phyloP scores from a whole-genome alignment of 2,888 invertebrate species.

The Cyclophora albipunctata region DNA sequence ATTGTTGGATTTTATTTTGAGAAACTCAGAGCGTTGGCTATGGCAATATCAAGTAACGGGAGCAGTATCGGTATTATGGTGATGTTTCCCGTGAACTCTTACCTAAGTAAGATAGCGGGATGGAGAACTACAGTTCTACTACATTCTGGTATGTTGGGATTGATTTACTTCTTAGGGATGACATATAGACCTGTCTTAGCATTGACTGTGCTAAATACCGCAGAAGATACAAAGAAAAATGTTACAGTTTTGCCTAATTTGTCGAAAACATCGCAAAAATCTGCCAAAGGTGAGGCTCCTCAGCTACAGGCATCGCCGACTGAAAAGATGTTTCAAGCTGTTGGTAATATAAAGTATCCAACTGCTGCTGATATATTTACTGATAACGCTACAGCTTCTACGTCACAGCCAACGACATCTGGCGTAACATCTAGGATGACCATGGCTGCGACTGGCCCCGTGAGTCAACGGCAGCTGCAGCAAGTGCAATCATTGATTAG shows the following conservation, averaged over 20 bases:
- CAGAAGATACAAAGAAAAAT: slow-evolving; percentile 50
- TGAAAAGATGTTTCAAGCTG: slow-evolving; percentile 32
- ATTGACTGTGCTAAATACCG: slow-evolving; percentile 43
- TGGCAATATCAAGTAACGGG: slow-evolving; percentile 38
- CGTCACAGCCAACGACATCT: slow-evolving; percentile 36
- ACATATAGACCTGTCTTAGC: slow-evolving; percentile 52
- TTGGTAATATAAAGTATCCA: slow-evolving; percentile 48
- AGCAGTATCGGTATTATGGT: slow-evolving; percentile 56
- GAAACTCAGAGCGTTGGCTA: slow-evolving; percentile 46
- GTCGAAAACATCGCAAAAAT: slow-evolving; percentile 28
- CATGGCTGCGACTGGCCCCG: slow-evolving; percentile 42
- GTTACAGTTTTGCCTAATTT: slow-evolving; percentile 60
- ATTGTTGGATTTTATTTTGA: slow-evolving; percentile 68
- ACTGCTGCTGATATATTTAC: slow-evolving; percentile 54
- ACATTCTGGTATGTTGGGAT: slow-evolving; percentile 52
- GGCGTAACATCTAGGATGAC: slow-evolving; percentile 40
- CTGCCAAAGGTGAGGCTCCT: slow-evolving; percentile 28
- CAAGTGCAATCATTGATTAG: slow-evolving; percentile 56
- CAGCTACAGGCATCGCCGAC: slow-evolving; percentile 29
- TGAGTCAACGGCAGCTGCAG: slow-evolving; percentile 48
- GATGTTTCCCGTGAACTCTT: slow-evolving; percentile 47
- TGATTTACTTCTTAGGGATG: slow-evolving; percentile 52
- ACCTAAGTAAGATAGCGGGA: slow-evolving; percentile 43
- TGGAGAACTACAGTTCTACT: slow-evolving; percentile 54
- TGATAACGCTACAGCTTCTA: slow-evolving; percentile 19